These are phyloP conservation scores for Megastigmus dorsalis DNA, from an alignment of 2,888 invertebrate genomes.

Conservation along the genomic window DNA sequence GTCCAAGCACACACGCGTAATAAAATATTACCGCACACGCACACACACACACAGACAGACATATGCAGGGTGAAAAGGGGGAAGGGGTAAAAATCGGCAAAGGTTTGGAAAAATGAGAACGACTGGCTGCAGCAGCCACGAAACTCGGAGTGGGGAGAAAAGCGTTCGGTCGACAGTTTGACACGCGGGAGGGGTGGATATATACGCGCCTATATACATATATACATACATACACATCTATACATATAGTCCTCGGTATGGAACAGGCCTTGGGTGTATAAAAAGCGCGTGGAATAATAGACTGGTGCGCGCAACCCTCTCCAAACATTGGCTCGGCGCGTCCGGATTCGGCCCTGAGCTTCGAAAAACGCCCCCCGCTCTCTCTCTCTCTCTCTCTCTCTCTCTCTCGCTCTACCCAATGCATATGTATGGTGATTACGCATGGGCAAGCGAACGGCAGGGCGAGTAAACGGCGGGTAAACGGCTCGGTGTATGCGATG, in stretches of 20 bases:
- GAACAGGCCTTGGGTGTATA: too few species aligned
- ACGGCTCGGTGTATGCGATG: too few species aligned
- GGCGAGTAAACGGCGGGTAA: slow-evolving; percentile 51
- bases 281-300: slow-evolving; percentile 73
- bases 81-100: neutral
- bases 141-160: slow-evolving; percentile 59
- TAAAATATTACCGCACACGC: too few species aligned
- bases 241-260: too few species aligned
- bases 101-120: slow-evolving; percentile 67
- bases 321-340: slow-evolving; percentile 69
- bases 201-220: neutral
- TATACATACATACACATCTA: neutral
- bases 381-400: slow-evolving; percentile 15
- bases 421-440: slow-evolving; percentile 46
- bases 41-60: too few species aligned
- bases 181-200: slow-evolving; percentile 59
- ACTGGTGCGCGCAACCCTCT: slow-evolving; percentile 68
- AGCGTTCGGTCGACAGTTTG: slow-evolving; percentile 73
- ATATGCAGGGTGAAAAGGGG: neutral
- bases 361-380: slow-evolving; percentile 48
- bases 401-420: neutral
- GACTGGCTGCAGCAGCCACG: slow-evolving; percentile 60
- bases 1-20: too few species aligned
- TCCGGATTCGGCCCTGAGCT: slow-evolving; percentile 62
- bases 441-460: too few species aligned